These are phyloP conservation scores for Sceloporus tristichus DNA, from an alignment of 2,113 vertebrate species.

Conservation along the genomic window DNA sequence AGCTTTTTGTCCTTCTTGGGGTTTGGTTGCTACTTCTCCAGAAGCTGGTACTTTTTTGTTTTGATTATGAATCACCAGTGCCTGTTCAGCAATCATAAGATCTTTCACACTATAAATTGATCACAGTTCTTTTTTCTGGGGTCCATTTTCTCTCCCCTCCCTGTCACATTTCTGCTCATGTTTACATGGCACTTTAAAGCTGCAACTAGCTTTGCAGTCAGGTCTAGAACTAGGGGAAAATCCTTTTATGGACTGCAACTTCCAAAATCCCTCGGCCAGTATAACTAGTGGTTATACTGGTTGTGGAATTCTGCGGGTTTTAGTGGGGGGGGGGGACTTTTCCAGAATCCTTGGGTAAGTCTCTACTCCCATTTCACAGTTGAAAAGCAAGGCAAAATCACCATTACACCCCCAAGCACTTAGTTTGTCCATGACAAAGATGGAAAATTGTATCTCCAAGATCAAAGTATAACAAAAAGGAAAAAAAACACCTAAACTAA, in stretches of 20 bases:
- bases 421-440: not conserved
- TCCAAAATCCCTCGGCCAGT: too few relatives aligned
- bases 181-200: not conserved
- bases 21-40: constrained; percentile 10
- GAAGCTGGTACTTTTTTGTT: not conserved
- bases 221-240: too few relatives aligned
- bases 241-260: too few relatives aligned
- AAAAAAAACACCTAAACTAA: not conserved
- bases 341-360: not conserved
- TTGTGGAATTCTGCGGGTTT: too few relatives aligned
- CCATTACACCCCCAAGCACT: not conserved
- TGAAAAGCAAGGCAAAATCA: not conserved
- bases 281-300: too few relatives aligned
- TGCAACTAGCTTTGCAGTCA: not conserved
- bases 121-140: not conserved
- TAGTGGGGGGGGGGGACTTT: too few relatives aligned
- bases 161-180: not conserved
- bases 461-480: not conserved
- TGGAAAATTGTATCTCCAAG: not conserved
- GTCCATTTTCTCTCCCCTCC: not conserved
- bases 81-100: not conserved
- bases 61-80: not conserved
- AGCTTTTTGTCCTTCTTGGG: constrained; percentile 7
- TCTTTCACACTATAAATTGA: constrained; percentile 14
- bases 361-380: not conserved